Conservation (phyloP, 1,140 invertebrate species). For the Macrosteles quadrilineatus region DNA sequence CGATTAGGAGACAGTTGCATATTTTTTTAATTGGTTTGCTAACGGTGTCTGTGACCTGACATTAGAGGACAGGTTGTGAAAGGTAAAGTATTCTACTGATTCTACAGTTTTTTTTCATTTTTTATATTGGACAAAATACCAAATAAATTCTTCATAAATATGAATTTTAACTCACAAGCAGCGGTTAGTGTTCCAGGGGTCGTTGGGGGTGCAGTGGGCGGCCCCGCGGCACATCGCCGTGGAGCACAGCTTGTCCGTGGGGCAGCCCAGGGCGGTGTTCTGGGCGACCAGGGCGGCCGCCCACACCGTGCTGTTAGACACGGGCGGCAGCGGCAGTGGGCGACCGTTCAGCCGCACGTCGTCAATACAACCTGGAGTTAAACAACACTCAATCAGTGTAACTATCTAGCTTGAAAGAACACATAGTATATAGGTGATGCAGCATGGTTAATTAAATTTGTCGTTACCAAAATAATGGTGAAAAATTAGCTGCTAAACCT, state of each 20-base stretch:
- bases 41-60: too few relatives aligned
- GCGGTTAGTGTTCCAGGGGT: conserved; percentile 93
- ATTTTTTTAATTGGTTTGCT: not conserved
- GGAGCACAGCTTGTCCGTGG: conserved; percentile 89
- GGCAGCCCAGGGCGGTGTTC: conserved; percentile 86
- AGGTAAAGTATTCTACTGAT: too few relatives aligned
- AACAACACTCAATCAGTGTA: conserved; percentile 1
- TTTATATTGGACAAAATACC: too few relatives aligned
- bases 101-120: too few relatives aligned
- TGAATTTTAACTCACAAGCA: conserved; percentile 84
- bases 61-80: too few relatives aligned
- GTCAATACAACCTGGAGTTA: conserved; percentile 76
- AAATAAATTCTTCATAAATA: too few relatives aligned
- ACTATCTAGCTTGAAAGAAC: not conserved
- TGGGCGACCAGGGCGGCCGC: conserved; percentile 88
- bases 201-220: conserved; percentile 91
- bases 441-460: not conserved
- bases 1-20: not conserved
- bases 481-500: too few relatives aligned
- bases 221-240: conserved; percentile 87
- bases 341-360: conserved; percentile 87
- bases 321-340: conserved; percentile 85
- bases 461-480: not conserved
- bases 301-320: conserved; percentile 94
- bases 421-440: not conserved